Conservation (phyloP, 2,797 vertebrate species). For the Urophycis tenuis region DNA sequence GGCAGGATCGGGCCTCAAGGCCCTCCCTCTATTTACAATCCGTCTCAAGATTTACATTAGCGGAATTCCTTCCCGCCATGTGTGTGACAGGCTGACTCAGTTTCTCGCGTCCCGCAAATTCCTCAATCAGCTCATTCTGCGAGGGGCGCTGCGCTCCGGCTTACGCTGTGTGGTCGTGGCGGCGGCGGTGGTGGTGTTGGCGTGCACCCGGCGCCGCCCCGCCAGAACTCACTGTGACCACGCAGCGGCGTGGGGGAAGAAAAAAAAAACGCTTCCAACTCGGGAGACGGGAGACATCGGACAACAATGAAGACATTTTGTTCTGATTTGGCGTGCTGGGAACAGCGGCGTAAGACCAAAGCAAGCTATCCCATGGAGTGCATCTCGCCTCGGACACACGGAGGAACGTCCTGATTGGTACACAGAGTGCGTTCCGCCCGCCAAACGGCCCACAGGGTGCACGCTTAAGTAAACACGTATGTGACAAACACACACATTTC, state of each 20-base stretch:
- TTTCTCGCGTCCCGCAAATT: not conserved
- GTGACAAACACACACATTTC: not conserved
- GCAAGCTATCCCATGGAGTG: not conserved
- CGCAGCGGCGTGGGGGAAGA: not conserved
- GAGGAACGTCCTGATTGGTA: not conserved
- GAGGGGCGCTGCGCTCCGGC: not conserved
- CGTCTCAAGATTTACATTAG: not conserved
- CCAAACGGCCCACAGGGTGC: not conserved
- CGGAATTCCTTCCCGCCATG: not conserved
- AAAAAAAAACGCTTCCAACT: too few species aligned
- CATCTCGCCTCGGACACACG: not conserved
- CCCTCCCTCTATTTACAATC: not conserved
- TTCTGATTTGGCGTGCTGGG: not conserved
- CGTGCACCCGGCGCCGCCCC: not conserved
- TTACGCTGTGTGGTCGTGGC: not conserved
- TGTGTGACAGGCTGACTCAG: not conserved
- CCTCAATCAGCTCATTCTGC: not conserved
- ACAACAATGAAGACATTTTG: constrained; percentile 6
- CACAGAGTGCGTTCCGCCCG: not conserved
- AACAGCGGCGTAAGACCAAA: not conserved
- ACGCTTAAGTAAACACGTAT: not conserved
- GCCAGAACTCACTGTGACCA: not conserved
- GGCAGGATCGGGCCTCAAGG: not conserved
- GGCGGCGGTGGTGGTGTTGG: not conserved
- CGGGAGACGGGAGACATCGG: not conserved